These are phyloP conservation scores for Aythya baeri DNA, from an alignment of 2,113 vertebrate genomes.

Conservation along the genomic window DNA sequence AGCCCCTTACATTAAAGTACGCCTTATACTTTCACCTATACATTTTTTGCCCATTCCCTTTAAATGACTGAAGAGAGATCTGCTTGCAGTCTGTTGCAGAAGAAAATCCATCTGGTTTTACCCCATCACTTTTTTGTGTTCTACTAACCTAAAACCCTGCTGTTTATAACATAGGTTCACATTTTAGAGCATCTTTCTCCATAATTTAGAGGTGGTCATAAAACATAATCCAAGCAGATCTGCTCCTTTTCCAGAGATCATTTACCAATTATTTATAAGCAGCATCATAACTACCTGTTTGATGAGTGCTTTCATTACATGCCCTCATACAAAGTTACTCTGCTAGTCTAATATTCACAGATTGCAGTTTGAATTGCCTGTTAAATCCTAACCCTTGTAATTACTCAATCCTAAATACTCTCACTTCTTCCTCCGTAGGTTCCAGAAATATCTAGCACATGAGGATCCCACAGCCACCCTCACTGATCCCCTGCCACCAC, in stretches of 20 bases:
- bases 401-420: constrained; percentile 57
- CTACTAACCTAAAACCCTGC: neutral
- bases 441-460: constrained; percentile 18
- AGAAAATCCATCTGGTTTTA: neutral
- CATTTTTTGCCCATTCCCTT: neutral
- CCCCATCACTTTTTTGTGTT: neutral
- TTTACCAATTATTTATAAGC: neutral
- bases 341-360: neutral
- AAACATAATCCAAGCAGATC: neutral
- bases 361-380: neutral
- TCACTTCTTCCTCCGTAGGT: constrained; percentile 23
- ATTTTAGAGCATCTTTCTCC: neutral
- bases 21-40: neutral
- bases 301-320: neutral
- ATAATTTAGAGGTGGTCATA: neutral
- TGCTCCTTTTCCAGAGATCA: neutral
- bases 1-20: neutral
- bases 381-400: constrained; percentile 37
- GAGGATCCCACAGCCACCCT: constrained; percentile 25
- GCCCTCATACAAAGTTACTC: neutral
- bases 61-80: constrained; percentile 21
- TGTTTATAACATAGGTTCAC: neutral
- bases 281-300: neutral
- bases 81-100: neutral
- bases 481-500: constrained; percentile 20